Base-by-base conservation (phyloP, 2,888 invertebrate genomes). In the Xanthia togata region DNA sequence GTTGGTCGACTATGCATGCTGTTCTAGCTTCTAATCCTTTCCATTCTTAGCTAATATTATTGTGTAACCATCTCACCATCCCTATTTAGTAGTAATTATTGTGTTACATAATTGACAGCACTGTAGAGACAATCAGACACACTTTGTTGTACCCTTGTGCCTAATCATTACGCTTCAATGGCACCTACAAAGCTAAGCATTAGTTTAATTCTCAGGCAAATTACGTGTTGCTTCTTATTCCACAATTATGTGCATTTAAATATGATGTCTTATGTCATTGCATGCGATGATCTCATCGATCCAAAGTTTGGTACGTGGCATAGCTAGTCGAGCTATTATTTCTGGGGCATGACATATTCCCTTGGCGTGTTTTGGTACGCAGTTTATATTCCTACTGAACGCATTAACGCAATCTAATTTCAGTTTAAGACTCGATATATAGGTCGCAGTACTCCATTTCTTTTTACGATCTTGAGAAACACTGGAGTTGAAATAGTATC, bases 261-360 rank as follows among this genome's bases (percentile, higher is more conserved):
- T 73, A 72, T 69, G 78, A 81, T 79, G 75, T 86, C 82, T 88
- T 89, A 88, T 90, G 87, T 89, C 90, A 89, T 87, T 90, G 88
- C 88, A 89, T 82, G 81, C 81, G 88, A 85, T 95, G 96, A 96
- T 93, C 91, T 96, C 96, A 95, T 89, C 89, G 84, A 90, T 83
- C 82, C 82, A 78, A 89, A 90, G 77, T 87, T 88, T 88, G 82
- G 82, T 79, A 76, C 86, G 88, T 83, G 85, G 83, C 89, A 90
- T 90, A 89, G 90, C 85, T 87, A 47, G 44, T 44, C 73, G 55
- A 73, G 75, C 86, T 92, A 92, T 93, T 95, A 93, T 94, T 95
- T 95, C 92, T 93, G 93, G 93, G 92, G 89, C 92, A 94, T 95
- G 95, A 95, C 96, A 95, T 94, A 92, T 44, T 94, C 92, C 93